These are phyloP conservation scores for Pygocentrus nattereri DNA, from an alignment of 2,797 vertebrate genomes.

Conservation along the genomic window DNA sequence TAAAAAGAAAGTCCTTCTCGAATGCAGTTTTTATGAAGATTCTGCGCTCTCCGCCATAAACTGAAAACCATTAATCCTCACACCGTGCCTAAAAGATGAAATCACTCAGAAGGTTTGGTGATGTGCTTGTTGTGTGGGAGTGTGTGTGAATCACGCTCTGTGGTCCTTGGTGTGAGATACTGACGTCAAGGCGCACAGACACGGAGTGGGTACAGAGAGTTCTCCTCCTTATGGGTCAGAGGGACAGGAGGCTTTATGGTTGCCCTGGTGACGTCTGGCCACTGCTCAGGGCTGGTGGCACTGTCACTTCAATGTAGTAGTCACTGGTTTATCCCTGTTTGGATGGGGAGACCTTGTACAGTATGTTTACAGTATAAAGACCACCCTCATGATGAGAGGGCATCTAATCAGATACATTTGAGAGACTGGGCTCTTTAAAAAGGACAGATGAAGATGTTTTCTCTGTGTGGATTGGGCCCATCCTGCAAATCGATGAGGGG, in stretches of 20 bases:
- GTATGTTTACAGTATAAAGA: no score
- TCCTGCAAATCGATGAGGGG: background rate
- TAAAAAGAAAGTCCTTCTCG: no score
- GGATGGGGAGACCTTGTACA: background rate
- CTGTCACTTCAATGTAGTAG: background rate
- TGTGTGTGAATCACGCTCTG: slow-evolving; percentile 9
- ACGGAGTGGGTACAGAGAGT: slow-evolving; percentile 15
- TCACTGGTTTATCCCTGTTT: slow-evolving; percentile 14
- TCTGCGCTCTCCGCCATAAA: background rate
- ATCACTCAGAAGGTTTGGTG: no score
- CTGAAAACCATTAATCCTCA: background rate
- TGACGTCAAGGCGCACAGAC: slow-evolving; percentile 29
- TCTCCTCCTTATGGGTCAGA: slow-evolving; percentile 30
- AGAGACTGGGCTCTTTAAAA: background rate
- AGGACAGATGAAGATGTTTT: background rate
- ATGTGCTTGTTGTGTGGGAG: background rate
- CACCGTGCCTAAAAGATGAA: background rate
- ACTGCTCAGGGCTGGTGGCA: slow-evolving; percentile 10
- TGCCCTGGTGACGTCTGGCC: slow-evolving; percentile 38
- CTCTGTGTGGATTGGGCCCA: background rate
- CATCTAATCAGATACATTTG: background rate
- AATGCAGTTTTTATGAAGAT: no score
- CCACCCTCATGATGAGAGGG: background rate
- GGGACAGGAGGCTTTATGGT: slow-evolving; percentile 28
- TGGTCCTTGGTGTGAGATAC: background rate